Base-by-base conservation (phyloP, 2,888 invertebrate species). In the Apamea sordens region DNA sequence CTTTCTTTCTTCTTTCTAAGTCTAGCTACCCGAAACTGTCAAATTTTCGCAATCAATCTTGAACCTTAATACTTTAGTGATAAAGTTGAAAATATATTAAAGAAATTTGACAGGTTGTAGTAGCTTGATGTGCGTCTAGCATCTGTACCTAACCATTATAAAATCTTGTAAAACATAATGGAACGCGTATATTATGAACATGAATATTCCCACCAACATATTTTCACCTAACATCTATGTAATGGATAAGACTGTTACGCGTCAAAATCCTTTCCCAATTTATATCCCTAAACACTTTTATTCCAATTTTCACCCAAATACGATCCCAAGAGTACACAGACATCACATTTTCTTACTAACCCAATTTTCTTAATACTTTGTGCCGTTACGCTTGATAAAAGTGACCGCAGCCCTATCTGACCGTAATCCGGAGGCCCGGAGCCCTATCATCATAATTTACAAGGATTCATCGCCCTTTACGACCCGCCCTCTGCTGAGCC, bases 401-500 rank as follows among this genome's bases (percentile, higher is more conserved):
- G 68, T 86, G 83, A 86, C 88, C 89, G 76, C 77, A 65, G 72
- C 68, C 74, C 82, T 82, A 89, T 89, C 79, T 61, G 80, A 32
- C 80, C 82, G 73, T 83, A 85, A 84, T 83, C 83, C 88, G 56
- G 59, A 64, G 69, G 70, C 74, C 63, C 28, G 72, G 65, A 74
- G 67, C 71, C 72, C 73, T 88, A 86, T 86, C 85, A 88, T 80
- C 82, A 85, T 89, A 89, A 89, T 83, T 88, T 86, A 85, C 76
- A 67, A 65, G 79, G 81, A 84, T 82, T 79, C 84, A 79, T 86
- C 67, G 88, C 77, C 59, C 53, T 73, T 87, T 77, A 81, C 47
- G 71, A 69, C 13, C 53, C 59, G 21, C 21, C 41, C 63, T 77
- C 68, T 36, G 15, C 56, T 69, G 70, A 65, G 59, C 18, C 56